A percentile compares a stretch with the other conserved stretches of the same genome.
These are phyloP conservation scores for Microchirus variegatus DNA, from an alignment of 2,797 vertebrate species.

Conservation along the genomic window DNA sequence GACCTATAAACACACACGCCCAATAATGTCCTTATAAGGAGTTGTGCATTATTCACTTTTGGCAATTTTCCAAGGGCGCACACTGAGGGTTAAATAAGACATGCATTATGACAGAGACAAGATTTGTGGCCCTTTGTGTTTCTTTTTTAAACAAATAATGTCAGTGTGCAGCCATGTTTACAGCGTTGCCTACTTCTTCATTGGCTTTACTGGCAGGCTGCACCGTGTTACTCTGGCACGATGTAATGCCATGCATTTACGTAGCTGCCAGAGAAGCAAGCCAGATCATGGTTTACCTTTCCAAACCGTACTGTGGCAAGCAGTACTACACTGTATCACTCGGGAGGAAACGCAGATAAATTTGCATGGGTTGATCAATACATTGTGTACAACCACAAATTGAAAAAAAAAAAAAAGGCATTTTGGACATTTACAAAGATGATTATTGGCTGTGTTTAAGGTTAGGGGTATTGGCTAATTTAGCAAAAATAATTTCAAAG, in stretches of 20 bases:
- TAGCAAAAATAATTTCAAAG: slow-evolving; percentile 41
- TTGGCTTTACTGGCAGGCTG: not conserved
- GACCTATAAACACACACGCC: too few species aligned
- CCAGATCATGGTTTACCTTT: not conserved
- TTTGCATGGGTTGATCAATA: slow-evolving; percentile 37
- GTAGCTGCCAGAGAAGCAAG: not conserved
- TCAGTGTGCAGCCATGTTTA: not conserved
- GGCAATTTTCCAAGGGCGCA: too few species aligned
- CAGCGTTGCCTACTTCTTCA: too few species aligned
- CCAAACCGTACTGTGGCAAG: not conserved
- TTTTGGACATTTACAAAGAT: slow-evolving; percentile 29
- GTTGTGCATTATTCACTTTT: too few species aligned
- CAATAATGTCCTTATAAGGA: too few species aligned
- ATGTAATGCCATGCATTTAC: not conserved
- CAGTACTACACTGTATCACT: not conserved
- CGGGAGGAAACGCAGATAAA: not conserved
- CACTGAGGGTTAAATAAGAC: too few species aligned
- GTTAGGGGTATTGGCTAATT: slow-evolving; percentile 27
- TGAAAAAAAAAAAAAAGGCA: not conserved
- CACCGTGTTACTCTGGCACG: not conserved
- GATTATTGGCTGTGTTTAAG: slow-evolving; percentile 31
- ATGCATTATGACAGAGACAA: too few species aligned
- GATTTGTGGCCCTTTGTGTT: too few species aligned
- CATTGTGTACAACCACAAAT: slow-evolving; percentile 18
- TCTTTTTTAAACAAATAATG: not conserved